phyloP scores from a whole-genome alignment of 2,888 invertebrate species.

The Epinotia nisella region DNA sequence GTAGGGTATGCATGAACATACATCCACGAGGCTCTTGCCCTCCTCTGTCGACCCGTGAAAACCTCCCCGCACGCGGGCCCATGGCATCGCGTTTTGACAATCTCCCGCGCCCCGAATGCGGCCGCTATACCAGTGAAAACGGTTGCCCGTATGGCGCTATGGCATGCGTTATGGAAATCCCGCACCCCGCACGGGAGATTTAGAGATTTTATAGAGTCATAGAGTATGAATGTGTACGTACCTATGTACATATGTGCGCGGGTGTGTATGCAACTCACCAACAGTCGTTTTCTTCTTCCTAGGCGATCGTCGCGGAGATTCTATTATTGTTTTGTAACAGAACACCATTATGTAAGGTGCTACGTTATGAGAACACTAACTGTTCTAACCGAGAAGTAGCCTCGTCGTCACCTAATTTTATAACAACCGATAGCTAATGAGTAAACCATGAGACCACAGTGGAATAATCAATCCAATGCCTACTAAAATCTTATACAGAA shows the following conservation, averaged over 20 bases:
- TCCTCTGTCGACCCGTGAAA: no score
- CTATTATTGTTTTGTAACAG: slow-evolving; percentile 80
- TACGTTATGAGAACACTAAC: slow-evolving; percentile 34
- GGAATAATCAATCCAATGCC: neutral
- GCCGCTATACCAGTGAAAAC: no score
- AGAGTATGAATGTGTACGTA: neutral
- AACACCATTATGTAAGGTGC: slow-evolving; percentile 70
- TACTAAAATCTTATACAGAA: slow-evolving; percentile 9
- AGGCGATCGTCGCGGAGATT: slow-evolving; percentile 69
- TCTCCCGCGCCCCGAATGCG: no score
- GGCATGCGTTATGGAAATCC: no score
- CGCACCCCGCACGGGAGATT: no score
- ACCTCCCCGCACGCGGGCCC: no score
- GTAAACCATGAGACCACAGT: no score
- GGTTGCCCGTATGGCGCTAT: no score
- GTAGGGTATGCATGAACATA: no score
- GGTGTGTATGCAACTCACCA: slow-evolving; percentile 55
- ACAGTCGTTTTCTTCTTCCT: slow-evolving; percentile 50
- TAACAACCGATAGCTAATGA: neutral
- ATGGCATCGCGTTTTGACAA: no score
- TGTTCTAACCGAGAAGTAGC: neutral
- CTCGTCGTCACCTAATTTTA: neutral
- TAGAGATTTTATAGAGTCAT: no score
- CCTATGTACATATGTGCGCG: neutral
- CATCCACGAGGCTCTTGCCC: no score